Evolutionary conservation across 1,140 invertebrate genomes (phyloP).

Genomic region (Papilio glaucus): DNA sequence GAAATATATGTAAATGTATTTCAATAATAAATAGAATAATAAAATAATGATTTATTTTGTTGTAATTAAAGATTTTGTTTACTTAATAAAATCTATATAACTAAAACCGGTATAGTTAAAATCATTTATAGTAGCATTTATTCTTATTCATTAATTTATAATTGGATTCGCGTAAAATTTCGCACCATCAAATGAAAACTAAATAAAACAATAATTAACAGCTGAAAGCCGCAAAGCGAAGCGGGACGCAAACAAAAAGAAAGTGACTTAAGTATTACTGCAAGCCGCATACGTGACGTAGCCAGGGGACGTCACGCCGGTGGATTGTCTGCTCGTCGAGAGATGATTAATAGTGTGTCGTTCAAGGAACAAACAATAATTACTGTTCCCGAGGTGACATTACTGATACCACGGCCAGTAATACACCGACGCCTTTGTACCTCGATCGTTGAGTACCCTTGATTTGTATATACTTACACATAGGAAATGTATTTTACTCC

Average conservation of each 20-base stretch:
- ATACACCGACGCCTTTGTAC: slow-evolving; percentile 24
- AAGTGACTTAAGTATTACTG: slow-evolving; percentile 34
- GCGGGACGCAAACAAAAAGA: not conserved
- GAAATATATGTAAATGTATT: no score
- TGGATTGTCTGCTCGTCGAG: slow-evolving; percentile 27
- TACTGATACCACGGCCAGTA: slow-evolving; percentile 38
- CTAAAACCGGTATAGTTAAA: no score
- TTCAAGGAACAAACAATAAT: slow-evolving; percentile 40
- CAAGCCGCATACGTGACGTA: not conserved
- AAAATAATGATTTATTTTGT: no score
- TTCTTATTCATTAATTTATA: no score
- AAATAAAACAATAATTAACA: slow-evolving; percentile 7
- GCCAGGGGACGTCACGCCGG: not conserved
- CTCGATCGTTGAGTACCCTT: not conserved
- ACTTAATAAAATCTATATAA: no score
- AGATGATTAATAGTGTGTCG: slow-evolving; percentile 38
- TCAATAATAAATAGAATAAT: no score
- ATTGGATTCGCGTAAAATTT: not conserved
- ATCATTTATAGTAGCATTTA: no score
- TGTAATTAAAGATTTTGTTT: no score
- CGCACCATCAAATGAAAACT: slow-evolving; percentile 1
- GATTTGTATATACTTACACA: not conserved
- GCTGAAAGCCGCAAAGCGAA: not conserved
- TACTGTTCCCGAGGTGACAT: slow-evolving; percentile 42
- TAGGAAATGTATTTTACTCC: not conserved